These are phyloP conservation scores for Maniola hyperantus DNA, from an alignment of 2,888 invertebrate genomes.

Conservation along the genomic window DNA sequence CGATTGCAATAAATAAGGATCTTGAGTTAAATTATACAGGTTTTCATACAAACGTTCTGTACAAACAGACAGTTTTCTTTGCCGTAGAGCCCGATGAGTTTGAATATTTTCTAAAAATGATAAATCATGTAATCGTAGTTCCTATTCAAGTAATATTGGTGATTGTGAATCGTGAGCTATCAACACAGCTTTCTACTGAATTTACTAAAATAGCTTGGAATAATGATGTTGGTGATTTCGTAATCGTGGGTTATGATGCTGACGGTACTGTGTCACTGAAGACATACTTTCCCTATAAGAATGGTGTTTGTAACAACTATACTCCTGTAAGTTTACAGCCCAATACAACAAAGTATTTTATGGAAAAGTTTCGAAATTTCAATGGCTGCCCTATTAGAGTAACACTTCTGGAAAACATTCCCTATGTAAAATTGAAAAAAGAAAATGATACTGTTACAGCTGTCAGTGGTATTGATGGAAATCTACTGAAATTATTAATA, in stretches of 20 bases:
- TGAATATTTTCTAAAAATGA: slow-evolving; percentile 43
- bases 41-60: slow-evolving; percentile 40
- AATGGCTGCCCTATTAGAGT: slow-evolving; percentile 55
- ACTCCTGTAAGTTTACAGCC: slow-evolving; percentile 46
- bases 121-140: slow-evolving; percentile 45
- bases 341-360: slow-evolving; percentile 46
- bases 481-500: slow-evolving; percentile 45
- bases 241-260: slow-evolving; percentile 46
- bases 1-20: slow-evolving; percentile 39
- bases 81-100: slow-evolving; percentile 49
- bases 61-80: slow-evolving; percentile 55
- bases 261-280: slow-evolving; percentile 43
- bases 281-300: slow-evolving; percentile 57
- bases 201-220: slow-evolving; percentile 53
- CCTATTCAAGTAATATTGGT: slow-evolving; percentile 53
- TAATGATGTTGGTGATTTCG: slow-evolving; percentile 55
- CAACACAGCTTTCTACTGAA: slow-evolving; percentile 35
- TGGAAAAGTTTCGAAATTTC: slow-evolving; percentile 57
- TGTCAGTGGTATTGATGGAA: slow-evolving; percentile 53
- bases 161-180: slow-evolving; percentile 37
- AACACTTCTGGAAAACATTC: slow-evolving; percentile 45
- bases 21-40: slow-evolving; percentile 34
- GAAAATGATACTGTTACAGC: slow-evolving; percentile 45
- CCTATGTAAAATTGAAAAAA: slow-evolving; percentile 44
- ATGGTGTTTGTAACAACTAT: slow-evolving; percentile 50